A percentile compares a stretch with the other conserved stretches of the same genome.
These are phyloP conservation scores for Dryobota labecula DNA, from an alignment of 2,888 invertebrate species.

Conservation along the genomic window DNA sequence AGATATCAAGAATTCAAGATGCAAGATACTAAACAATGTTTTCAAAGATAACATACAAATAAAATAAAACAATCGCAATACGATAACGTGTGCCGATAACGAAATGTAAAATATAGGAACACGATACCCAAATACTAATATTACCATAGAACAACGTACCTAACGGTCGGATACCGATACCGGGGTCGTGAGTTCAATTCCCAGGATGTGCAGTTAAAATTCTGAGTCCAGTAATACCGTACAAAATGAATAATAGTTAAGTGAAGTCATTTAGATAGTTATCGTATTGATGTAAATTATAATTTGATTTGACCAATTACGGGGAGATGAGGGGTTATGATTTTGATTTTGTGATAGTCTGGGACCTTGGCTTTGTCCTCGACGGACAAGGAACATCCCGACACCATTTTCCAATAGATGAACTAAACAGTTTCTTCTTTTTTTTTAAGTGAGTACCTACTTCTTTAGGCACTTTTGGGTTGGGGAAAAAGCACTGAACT, in stretches of 20 bases:
- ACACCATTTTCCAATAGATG: too few relatives aligned
- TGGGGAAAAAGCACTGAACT: too few relatives aligned
- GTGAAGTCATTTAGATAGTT: conserved; percentile 59
- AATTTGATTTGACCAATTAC: conserved; percentile 48
- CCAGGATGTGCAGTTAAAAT: conserved; percentile 68
- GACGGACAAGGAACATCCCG: neutral
- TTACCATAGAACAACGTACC: conserved; percentile 58
- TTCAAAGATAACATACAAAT: conserved; percentile 26
- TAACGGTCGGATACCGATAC: conserved; percentile 62
- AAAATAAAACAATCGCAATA: conserved; percentile 20
- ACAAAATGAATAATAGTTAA: conserved; percentile 59
- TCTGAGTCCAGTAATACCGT: conserved; percentile 52
- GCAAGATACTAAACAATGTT: conserved; percentile 31
- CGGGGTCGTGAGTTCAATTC: conserved; percentile 75
- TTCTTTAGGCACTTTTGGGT: too few relatives aligned
- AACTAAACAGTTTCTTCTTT: too few relatives aligned
- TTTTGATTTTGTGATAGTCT: neutral
- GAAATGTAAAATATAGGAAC: conserved; percentile 40
- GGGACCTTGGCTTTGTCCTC: too few relatives aligned
- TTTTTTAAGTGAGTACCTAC: too few relatives aligned
- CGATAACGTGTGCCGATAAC: conserved; percentile 32
- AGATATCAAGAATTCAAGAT: conserved; percentile 22
- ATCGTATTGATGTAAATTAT: conserved; percentile 53
- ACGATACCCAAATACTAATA: conserved; percentile 56
- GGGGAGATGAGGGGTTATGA: neutral